Percentiles rank a stretch among this genome's conserved stretches.
phyloP scores from a whole-genome alignment of 2,113 vertebrate genomes.

The western clawed frog (Xenopus tropicalis) region UCB_Xtro_10.0 CM004444.2:152364001-152364500 shows the following conservation, averaged over 20 bases:
- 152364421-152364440: no score
- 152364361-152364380: no score
- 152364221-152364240: slow-evolving; percentile 81
- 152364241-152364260: slow-evolving; percentile 88
- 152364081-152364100: slow-evolving; percentile 92
- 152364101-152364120: slow-evolving; percentile 72
- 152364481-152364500: no score
- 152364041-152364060: slow-evolving; percentile 95
- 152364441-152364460: no score
- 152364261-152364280: slow-evolving; percentile 79
- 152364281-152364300: slow-evolving; percentile 66
- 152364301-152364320: no score
- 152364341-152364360: no score
- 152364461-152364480: no score
- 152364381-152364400: no score
- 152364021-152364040: slow-evolving; percentile 95
- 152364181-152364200: slow-evolving; percentile 43
- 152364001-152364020: slow-evolving; percentile 82
- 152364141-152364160: slow-evolving; percentile 83
- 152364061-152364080: slow-evolving; percentile 83
- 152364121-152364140: slow-evolving; percentile 93
- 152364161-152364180: slow-evolving; percentile 71
- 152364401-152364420: no score
- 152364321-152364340: no score
- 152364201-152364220: slow-evolving; percentile 82